Evolutionary conservation across 2,113 vertebrate species (phyloP).

Genomic region (Balaenoptera acutorostrata): DNA sequence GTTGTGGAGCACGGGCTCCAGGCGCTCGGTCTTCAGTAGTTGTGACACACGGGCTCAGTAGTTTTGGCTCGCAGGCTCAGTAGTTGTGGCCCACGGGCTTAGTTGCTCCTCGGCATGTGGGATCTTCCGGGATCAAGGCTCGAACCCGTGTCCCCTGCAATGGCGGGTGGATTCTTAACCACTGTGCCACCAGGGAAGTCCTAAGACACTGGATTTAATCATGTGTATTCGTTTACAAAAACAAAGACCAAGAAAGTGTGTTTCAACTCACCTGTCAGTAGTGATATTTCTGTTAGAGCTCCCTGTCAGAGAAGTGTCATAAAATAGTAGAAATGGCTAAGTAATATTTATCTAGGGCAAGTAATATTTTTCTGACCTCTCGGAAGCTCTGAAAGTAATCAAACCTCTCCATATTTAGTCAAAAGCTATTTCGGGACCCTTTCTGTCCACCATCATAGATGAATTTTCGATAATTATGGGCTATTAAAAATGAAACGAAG

Average conservation of each 20-base stretch:
- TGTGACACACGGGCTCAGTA: too few relatives aligned
- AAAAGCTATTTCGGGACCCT: slow-evolving; percentile 5
- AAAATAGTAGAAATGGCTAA: slow-evolving; percentile 25
- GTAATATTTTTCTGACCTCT: slow-evolving; percentile 51
- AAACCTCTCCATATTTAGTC: not conserved
- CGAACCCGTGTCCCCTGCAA: too few relatives aligned
- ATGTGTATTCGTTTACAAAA: not conserved
- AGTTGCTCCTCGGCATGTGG: too few relatives aligned
- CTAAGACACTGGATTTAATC: not conserved
- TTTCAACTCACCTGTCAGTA: not conserved
- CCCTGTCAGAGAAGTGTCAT: not conserved
- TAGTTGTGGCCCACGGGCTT: too few relatives aligned
- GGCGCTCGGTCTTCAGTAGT: too few relatives aligned
- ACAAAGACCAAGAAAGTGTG: not conserved
- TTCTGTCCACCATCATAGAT: not conserved
- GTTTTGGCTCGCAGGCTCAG: too few relatives aligned
- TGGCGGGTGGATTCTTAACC: too few relatives aligned
- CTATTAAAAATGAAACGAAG: slow-evolving; percentile 41
- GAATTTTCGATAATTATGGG: slow-evolving; percentile 52
- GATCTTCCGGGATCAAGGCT: too few relatives aligned
- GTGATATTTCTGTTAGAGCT: not conserved
- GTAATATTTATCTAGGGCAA: slow-evolving; percentile 43
- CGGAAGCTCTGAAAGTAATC: slow-evolving; percentile 24
- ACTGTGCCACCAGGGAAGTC: too few relatives aligned
- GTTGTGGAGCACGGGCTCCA: too few relatives aligned